These are phyloP conservation scores for Thymallus thymallus DNA, from an alignment of 2,113 vertebrate genomes.

Conservation along the genomic window DNA sequence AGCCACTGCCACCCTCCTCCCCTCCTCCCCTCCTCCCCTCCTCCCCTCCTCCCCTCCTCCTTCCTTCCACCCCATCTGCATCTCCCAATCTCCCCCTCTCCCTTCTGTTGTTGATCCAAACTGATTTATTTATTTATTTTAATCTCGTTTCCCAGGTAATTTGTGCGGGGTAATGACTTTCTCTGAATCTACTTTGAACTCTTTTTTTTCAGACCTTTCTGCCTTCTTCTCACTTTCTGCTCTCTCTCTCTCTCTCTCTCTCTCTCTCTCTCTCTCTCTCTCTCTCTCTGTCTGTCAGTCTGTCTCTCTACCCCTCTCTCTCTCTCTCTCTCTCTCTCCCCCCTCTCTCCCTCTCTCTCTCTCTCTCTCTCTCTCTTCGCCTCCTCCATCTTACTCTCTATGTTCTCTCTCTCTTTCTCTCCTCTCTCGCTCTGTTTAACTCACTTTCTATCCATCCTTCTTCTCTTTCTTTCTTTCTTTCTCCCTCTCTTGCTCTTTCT, in stretches of 20 bases:
- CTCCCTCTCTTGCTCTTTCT: constrained; percentile 68
- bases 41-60: not conserved
- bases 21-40: not conserved
- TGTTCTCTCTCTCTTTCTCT: not conserved
- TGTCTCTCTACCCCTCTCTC: not conserved
- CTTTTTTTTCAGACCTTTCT: no score
- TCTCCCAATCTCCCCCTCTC: constrained; percentile 42
- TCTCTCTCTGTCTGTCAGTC: no score
- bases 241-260: not conserved
- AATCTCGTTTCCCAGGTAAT: constrained; percentile 91
- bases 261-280: not conserved
- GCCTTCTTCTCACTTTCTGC: not conserved
- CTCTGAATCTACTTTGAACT: no score
- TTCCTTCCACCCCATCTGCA: not conserved
- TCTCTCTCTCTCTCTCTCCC: not conserved
- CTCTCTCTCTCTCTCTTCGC: no score
- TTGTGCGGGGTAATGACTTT: constrained; percentile 64
- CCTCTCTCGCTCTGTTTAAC: constrained; percentile 38
- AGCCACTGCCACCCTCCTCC: constrained; percentile 44
- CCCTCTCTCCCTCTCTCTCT: no score
- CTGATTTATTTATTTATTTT: constrained; percentile 72
- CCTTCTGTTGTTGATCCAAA: constrained; percentile 53
- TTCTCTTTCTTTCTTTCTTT: constrained; percentile 18
- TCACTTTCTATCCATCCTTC: constrained; percentile 48
- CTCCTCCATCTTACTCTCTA: no score